Conservation (phyloP, 23 tunicate species). For the Styela plicata region DNA sequence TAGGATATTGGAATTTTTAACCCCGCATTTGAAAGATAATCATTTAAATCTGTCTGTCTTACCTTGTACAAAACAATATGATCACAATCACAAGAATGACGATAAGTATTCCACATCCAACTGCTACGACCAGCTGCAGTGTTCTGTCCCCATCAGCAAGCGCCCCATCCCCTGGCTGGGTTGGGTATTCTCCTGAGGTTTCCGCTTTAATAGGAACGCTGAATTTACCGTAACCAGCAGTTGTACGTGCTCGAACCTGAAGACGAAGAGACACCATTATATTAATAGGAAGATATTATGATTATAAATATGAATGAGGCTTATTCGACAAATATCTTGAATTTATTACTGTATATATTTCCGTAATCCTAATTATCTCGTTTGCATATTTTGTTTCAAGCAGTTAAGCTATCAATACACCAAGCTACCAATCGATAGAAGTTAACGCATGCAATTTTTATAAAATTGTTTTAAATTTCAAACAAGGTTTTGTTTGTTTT, state of each 20-base stretch:
- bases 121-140: slow-evolving; percentile 36
- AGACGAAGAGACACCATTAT: too few relatives aligned
- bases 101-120: slow-evolving; percentile 42
- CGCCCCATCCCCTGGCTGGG: neutral
- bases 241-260: slow-evolving; percentile 86
- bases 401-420: neutral
- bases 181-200: slow-evolving; percentile 10
- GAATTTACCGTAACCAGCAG: slow-evolving; percentile 72
- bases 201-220: slow-evolving; percentile 44
- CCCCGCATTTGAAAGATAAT: too few relatives aligned
- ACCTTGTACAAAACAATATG: slow-evolving; percentile 57
- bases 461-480: too few relatives aligned
- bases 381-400: neutral
- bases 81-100: slow-evolving; percentile 42
- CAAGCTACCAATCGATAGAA: too few relatives aligned
- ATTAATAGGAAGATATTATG: too few relatives aligned
- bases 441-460: too few relatives aligned
- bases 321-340: neutral
- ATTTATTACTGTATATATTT: neutral
- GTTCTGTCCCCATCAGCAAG: slow-evolving; percentile 3
- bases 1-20: too few relatives aligned
- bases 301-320: neutral
- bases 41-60: too few relatives aligned
- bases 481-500: too few relatives aligned
- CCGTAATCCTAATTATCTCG: neutral